Evolutionary conservation across 2,113 vertebrate genomes (phyloP), one percentile per base, ranked within the genome.

Genomic region (Syngnathus floridae): DNA sequence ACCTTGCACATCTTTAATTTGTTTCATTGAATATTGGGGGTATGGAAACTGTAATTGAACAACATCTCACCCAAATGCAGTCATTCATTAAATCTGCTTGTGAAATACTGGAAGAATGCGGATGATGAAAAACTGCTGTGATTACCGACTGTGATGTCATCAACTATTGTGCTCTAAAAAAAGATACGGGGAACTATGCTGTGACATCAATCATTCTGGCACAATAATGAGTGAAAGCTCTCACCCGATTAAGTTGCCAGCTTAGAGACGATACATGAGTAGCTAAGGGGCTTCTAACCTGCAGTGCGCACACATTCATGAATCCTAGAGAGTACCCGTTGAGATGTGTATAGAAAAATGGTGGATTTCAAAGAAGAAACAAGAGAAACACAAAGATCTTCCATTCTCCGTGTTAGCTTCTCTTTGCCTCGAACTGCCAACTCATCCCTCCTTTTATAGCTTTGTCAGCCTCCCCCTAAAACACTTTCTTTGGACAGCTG

Each of bases 301-400:
- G 48, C 79, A 79, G 82, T 82, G 83, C 81, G 85, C 82, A 83
- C 85, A 76, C 79, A 82, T 80, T 82, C 75, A 41, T 65, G 81
- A 75, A 52, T 38, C 5, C 38, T 38, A 38, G 38, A 38, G 38
- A 38, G 26, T 31, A 31, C 26, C 26, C 26, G 26, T 31, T 31
- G 26, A 31, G 26, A 31, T 31, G 26, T 31, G 26, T 64, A 81
- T 46, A 17, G 43, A 46, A 69, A 78, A 78, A 73, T 82, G 78
- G 76, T 77, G 57, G 62, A 31, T 74, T 79, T 76, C 76, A 85
- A 84, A 85, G 79, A 80, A 78, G 77, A 82, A 63, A 76, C 75
- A 71, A 65, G 55, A 57, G 38, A 71, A 62, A 55, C 65, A 86
- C 75, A 71, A 72, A 80, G 74, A 65, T 84, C 81, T 84, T 75